Percentiles rank a stretch among this genome's conserved stretches.
phyloP scores from a whole-genome alignment of 2,797 vertebrate species.

The Pipistrellus pygmaeus region DNA sequence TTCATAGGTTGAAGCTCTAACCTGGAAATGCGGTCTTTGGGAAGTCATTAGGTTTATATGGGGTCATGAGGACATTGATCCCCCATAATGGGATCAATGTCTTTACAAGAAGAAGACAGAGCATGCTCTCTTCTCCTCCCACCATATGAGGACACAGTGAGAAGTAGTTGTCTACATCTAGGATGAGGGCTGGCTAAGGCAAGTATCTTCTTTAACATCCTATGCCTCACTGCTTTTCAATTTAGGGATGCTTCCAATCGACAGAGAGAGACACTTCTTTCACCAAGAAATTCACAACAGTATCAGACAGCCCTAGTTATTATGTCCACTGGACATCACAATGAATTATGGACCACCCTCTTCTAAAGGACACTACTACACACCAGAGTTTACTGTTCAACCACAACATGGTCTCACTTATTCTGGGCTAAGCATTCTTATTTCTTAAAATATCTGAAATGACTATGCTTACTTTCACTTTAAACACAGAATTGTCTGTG shows the following conservation, averaged over 20 bases:
- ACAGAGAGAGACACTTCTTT: neutral
- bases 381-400: neutral
- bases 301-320: neutral
- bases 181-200: neutral
- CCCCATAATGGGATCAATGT: neutral
- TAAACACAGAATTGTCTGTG: neutral
- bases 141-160: neutral
- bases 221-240: neutral
- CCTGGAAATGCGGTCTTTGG: neutral
- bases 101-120: neutral
- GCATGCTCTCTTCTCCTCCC: too few relatives aligned
- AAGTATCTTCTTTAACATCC: neutral
- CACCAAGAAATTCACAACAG: neutral
- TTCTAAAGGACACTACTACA: neutral
- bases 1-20: neutral
- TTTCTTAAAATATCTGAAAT: conserved; percentile 18
- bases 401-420: neutral
- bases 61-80: neutral
- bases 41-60: neutral
- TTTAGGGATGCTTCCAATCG: neutral
- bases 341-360: neutral
- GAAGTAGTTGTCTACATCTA: neutral
- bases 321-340: neutral
- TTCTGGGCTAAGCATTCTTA: neutral
- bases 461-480: neutral